phyloP scores from a whole-genome alignment of 1,140 invertebrate species.

The Teleopsis dalmanni region DNA sequence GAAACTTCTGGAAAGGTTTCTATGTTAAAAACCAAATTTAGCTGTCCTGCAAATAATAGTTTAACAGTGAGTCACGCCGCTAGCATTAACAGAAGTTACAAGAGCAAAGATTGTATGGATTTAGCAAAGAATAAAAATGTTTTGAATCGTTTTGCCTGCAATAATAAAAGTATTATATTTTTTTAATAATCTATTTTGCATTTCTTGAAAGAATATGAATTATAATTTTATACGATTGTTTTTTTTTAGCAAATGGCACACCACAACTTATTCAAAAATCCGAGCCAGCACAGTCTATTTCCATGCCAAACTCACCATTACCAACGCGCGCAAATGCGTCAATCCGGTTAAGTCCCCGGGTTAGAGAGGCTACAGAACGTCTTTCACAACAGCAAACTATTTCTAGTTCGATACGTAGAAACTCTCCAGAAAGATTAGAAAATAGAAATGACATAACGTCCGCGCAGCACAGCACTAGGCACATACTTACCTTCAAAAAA shows the following conservation, averaged over 20 bases:
- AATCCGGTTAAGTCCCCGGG: slow-evolving; percentile 37
- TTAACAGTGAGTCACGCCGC: slow-evolving; percentile 9
- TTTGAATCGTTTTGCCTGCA: slow-evolving; percentile 10
- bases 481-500: too few species aligned
- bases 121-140: slow-evolving; percentile 9
- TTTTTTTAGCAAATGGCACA: slow-evolving; percentile 8
- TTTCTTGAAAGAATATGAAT: background rate
- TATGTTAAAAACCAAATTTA: slow-evolving; percentile 33
- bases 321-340: slow-evolving; percentile 29
- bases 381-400: slow-evolving; percentile 38
- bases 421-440: too few species aligned
- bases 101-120: slow-evolving; percentile 3
- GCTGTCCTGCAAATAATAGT: slow-evolving; percentile 11
- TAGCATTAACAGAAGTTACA: background rate
- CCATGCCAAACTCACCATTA: slow-evolving; percentile 36
- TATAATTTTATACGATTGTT: background rate
- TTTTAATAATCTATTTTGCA: background rate
- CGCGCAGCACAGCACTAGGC: too few species aligned
- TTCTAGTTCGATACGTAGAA: slow-evolving; percentile 12
- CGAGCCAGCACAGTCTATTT: slow-evolving; percentile 24
- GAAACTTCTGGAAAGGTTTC: slow-evolving; percentile 39
- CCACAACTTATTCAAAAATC: slow-evolving; percentile 14
- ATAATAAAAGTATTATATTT: slow-evolving; percentile 15
- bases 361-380: slow-evolving; percentile 35
- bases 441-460: too few species aligned